A percentile compares a stretch with the other conserved stretches of the same genome.
Evolutionary conservation across 2,113 vertebrate genomes (phyloP).

Genomic region (Clarias macrocephalus): DNA sequence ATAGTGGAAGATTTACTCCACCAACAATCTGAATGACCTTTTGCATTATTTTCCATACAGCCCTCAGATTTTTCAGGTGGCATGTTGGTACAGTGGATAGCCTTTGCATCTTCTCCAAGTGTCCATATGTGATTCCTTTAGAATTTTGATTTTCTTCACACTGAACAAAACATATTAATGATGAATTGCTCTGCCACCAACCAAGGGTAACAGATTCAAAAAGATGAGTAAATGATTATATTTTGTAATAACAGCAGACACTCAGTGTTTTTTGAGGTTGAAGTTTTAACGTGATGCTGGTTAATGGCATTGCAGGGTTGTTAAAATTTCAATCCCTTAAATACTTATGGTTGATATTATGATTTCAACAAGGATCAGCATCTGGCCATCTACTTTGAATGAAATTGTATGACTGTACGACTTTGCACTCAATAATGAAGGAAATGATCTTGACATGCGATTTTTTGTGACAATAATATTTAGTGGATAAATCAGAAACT

Average conservation of each 20-base stretch:
- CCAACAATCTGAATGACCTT: no score
- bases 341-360: no score
- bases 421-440: not conserved
- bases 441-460: not conserved
- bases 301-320: not conserved
- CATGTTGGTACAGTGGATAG: not conserved
- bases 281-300: not conserved
- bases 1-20: no score
- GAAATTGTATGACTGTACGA: not conserved
- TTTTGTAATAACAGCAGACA: not conserved
- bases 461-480: not conserved
- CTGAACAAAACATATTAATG: not conserved
- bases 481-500: not conserved
- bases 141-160: not conserved
- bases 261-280: not conserved
- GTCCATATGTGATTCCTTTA: not conserved
- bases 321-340: not conserved
- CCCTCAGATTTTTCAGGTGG: not conserved
- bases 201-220: not conserved
- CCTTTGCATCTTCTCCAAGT: not conserved
- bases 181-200: not conserved
- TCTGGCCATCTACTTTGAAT: not conserved
- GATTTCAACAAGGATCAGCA: not conserved
- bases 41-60: no score
- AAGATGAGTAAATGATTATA: not conserved